A percentile compares a stretch with the other conserved stretches of the same genome.
Evolutionary conservation across 1,140 invertebrate genomes (phyloP).

Genomic region (Camponotus floridanus): DNA sequence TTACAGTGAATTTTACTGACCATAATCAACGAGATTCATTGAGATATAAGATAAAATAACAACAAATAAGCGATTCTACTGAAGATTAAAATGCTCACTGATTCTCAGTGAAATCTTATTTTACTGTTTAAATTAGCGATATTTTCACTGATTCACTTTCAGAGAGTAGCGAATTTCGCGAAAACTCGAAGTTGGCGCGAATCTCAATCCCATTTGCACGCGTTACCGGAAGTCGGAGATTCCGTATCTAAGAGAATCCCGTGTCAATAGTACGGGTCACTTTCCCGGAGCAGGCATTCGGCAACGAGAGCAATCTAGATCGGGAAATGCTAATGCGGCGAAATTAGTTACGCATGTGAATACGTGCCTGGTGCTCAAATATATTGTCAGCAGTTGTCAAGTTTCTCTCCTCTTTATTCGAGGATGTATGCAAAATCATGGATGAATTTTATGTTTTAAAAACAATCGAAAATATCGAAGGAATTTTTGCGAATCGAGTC

Average conservation of each 20-base stretch:
- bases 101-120: no score
- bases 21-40: no score
- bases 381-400: neutral
- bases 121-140: no score
- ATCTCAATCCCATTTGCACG: conserved; percentile 21
- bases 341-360: conserved; percentile 53
- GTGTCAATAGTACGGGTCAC: conserved; percentile 48
- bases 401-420: neutral
- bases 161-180: conserved; percentile 25
- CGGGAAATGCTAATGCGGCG: conserved; percentile 50
- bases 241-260: conserved; percentile 32
- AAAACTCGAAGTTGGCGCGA: conserved; percentile 52
- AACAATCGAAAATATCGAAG: neutral
- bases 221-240: conserved; percentile 46
- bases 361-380: conserved; percentile 26
- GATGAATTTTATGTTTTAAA: no score
- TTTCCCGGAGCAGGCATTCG: conserved; percentile 29
- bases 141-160: no score
- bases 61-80: no score
- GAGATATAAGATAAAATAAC: no score
- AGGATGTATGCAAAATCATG: neutral
- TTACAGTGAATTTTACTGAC: no score
- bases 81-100: no score
- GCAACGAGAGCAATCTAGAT: conserved; percentile 40
- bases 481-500: neutral